A percentile compares a stretch with the other conserved stretches of the same genome.
Evolutionary conservation across 2,888 invertebrate genomes (phyloP).

Genomic region (Thecocarcelia acutangulata): DNA sequence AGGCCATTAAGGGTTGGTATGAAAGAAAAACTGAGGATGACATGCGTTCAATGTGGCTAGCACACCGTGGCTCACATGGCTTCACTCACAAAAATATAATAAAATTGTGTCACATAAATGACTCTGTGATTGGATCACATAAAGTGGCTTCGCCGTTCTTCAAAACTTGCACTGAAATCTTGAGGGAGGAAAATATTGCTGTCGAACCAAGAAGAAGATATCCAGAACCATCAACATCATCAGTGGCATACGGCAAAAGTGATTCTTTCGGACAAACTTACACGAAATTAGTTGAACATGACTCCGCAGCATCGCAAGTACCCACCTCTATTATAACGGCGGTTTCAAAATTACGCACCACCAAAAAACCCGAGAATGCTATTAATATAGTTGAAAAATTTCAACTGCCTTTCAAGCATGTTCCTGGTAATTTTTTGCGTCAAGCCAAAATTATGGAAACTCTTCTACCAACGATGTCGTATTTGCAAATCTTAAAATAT

Average conservation of each 20-base stretch:
- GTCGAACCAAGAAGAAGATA: background rate
- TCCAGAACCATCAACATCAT: background rate
- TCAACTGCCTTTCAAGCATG: slow-evolving; percentile 74
- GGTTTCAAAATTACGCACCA: slow-evolving; percentile 74
- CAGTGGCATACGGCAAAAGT: background rate
- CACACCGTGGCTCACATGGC: slow-evolving; percentile 72
- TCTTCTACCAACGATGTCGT: slow-evolving; percentile 74
- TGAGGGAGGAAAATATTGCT: slow-evolving; percentile 39
- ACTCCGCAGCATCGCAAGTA: background rate
- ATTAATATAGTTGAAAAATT: slow-evolving; percentile 72
- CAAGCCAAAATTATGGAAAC: slow-evolving; percentile 71
- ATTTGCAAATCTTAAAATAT: slow-evolving; percentile 73
- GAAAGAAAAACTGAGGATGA: slow-evolving; percentile 70
- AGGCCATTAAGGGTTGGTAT: slow-evolving; percentile 78
- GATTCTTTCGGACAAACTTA: background rate
- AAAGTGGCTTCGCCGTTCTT: slow-evolving; percentile 69
- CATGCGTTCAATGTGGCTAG: slow-evolving; percentile 75
- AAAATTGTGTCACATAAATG: slow-evolving; percentile 74
- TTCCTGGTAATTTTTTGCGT: slow-evolving; percentile 74
- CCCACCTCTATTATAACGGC: slow-evolving; percentile 63
- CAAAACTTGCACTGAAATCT: slow-evolving; percentile 70
- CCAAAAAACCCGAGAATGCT: slow-evolving; percentile 69
- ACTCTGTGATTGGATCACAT: slow-evolving; percentile 69
- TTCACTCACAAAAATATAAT: slow-evolving; percentile 75
- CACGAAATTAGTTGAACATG: background rate